Conservation (phyloP, 2,113 vertebrate species). For the Acrocephalus arundinaceus region DNA sequence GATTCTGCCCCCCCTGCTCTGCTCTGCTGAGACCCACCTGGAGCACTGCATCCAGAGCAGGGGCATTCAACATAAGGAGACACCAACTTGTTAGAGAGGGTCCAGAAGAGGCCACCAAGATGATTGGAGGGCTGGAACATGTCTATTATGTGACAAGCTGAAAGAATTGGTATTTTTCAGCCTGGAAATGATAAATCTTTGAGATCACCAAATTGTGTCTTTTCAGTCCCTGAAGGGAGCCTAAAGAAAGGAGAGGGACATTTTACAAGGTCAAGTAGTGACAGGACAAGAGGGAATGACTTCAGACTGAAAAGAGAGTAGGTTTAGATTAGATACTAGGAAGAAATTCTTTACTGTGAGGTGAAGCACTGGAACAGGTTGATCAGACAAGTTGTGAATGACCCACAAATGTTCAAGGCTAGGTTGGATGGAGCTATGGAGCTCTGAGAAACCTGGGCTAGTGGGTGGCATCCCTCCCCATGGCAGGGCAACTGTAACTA, state of each 20-base stretch:
- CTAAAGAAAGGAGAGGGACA: background rate
- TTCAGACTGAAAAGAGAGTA: background rate
- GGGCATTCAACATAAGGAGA: too few relatives aligned
- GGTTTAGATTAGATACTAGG: background rate
- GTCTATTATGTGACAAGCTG: background rate
- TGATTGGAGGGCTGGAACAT: background rate
- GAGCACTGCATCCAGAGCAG: rapidly evolving
- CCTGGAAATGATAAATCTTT: background rate
- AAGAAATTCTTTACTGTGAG: background rate
- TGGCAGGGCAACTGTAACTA: background rate
- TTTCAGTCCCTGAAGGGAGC: background rate
- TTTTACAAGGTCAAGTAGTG: background rate
- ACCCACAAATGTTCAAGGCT: background rate
- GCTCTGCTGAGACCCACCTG: background rate
- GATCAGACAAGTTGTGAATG: background rate
- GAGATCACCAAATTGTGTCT: background rate
- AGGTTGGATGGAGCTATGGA: background rate
- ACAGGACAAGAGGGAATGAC: background rate
- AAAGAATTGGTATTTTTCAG: background rate
- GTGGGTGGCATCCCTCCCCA: background rate
- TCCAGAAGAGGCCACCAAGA: background rate
- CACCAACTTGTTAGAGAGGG: background rate
- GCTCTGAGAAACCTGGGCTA: background rate
- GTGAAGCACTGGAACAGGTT: background rate
- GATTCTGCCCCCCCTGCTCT: background rate